A percentile compares a stretch with the other conserved stretches of the same genome.
phyloP scores from a whole-genome alignment of 1,140 invertebrate species.

The Euwallacea similis region DNA sequence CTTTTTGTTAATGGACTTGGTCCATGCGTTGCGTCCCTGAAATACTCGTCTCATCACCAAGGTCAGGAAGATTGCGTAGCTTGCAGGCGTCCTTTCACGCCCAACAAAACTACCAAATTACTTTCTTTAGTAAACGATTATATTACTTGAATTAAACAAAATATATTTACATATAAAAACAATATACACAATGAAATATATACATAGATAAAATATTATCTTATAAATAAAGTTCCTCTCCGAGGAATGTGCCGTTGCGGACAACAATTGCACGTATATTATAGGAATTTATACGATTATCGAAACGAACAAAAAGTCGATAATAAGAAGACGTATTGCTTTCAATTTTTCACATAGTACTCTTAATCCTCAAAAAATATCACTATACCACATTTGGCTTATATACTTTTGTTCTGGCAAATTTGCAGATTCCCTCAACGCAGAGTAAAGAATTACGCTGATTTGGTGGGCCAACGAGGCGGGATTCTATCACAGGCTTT shows the following conservation, averaged over 20 bases:
- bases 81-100: too few species aligned
- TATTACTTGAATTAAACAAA: constrained; percentile 53
- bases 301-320: constrained; percentile 47
- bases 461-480: too few species aligned
- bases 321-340: constrained; percentile 69
- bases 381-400: constrained; percentile 57
- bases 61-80: too few species aligned
- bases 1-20: too few species aligned
- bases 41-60: too few species aligned
- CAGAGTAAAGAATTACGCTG: too few species aligned
- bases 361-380: constrained; percentile 59
- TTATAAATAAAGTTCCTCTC: constrained; percentile 42
- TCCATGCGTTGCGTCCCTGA: too few species aligned
- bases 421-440: background rate
- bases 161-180: constrained; percentile 55
- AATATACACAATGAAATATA: constrained; percentile 55
- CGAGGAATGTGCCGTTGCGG: constrained; percentile 41
- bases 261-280: constrained; percentile 51
- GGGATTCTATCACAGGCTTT: too few species aligned
- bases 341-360: constrained; percentile 63
- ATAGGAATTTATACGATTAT: constrained; percentile 35
- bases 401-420: constrained; percentile 21
- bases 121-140: constrained; percentile 52
- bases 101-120: background rate
- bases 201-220: constrained; percentile 51